Evolutionary conservation across 2,113 vertebrate genomes (phyloP).

Genomic region (Hypomesus transpacificus): DNA sequence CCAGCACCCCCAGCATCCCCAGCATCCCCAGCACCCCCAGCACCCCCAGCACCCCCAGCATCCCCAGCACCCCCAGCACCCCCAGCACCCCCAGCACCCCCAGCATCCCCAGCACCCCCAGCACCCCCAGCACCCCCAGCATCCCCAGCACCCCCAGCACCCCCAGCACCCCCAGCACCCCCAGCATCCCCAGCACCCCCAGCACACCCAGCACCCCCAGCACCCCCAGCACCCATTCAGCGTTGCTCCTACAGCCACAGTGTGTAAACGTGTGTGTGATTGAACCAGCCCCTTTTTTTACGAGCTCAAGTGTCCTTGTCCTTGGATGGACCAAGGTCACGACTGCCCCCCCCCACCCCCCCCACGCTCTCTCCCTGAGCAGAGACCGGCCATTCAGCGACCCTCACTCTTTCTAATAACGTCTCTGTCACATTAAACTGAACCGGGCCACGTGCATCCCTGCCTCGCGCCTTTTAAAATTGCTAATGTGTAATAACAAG

Average conservation of each 20-base stretch:
- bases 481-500: constrained; percentile 68
- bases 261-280: constrained; percentile 48
- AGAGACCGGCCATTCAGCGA: constrained; percentile 56
- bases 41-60: no score
- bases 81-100: no score
- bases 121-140: no score
- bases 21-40: no score
- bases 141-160: no score
- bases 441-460: constrained; percentile 54
- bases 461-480: constrained; percentile 40
- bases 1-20: no score
- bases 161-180: no score
- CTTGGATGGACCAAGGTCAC: constrained; percentile 65
- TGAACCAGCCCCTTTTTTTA: constrained; percentile 59
- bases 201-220: no score
- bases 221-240: no score
- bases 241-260: background rate
- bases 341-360: constrained; percentile 8
- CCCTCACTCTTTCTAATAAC: constrained; percentile 61
- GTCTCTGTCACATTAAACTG: constrained; percentile 64
- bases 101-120: no score
- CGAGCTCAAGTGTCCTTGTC: constrained; percentile 67
- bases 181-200: no score
- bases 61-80: no score
- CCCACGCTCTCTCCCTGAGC: constrained; percentile 44